Conservation (phyloP, 2,888 invertebrate genomes). For the Tinea trinotella region DNA sequence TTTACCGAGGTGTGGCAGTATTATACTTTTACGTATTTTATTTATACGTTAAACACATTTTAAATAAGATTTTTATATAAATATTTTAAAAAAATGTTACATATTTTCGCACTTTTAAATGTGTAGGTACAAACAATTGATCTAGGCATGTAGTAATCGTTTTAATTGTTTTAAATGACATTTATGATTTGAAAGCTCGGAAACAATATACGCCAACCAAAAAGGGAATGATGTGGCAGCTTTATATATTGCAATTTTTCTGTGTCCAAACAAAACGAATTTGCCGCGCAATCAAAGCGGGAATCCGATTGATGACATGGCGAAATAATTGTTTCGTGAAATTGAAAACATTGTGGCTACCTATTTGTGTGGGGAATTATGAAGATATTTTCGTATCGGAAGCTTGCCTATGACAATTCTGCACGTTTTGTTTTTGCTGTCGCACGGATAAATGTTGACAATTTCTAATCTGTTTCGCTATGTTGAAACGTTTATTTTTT, state of each 20-base stretch:
- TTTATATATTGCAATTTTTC: slow-evolving; percentile 72
- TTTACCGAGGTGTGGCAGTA: slow-evolving; percentile 36
- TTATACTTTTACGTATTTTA: slow-evolving; percentile 50
- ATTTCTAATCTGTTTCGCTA: neutral
- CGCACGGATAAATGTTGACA: neutral
- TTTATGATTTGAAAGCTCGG: slow-evolving; percentile 54
- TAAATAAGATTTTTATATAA: too few species aligned
- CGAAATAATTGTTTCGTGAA: slow-evolving; percentile 71
- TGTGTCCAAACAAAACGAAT: slow-evolving; percentile 71
- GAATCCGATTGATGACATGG: slow-evolving; percentile 72
- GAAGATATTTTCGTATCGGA: slow-evolving; percentile 12
- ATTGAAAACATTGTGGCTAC: slow-evolving; percentile 64
- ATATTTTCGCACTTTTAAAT: too few species aligned
- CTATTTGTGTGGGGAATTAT: slow-evolving; percentile 33
- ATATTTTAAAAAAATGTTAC: neutral
- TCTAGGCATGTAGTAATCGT: too few species aligned
- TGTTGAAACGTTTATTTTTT: too few species aligned
- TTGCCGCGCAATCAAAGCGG: slow-evolving; percentile 72
- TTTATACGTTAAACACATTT: neutral
- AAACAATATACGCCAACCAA: slow-evolving; percentile 68
- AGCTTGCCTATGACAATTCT: slow-evolving; percentile 5
- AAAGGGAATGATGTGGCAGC: slow-evolving; percentile 72
- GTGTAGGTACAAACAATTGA: too few species aligned
- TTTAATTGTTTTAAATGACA: slow-evolving; percentile 1
- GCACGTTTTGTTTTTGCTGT: neutral